Percentiles rank a stretch among this genome's conserved stretches.
These are phyloP conservation scores for Eucidaris tribuloides DNA, from an alignment of 35 echinoderm and acorn worm species.

Conservation along the genomic window DNA sequence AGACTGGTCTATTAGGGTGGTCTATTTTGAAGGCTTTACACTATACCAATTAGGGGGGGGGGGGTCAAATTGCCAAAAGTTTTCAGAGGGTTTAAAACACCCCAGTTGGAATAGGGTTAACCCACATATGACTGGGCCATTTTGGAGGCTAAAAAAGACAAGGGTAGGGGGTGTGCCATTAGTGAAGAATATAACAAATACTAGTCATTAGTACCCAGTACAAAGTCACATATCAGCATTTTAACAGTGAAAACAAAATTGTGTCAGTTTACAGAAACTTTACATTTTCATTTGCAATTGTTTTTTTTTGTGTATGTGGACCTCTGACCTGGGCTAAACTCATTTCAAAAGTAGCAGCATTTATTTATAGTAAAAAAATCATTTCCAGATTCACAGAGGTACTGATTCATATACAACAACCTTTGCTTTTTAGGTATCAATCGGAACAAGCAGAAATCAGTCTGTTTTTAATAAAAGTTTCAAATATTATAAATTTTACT, in stretches of 20 bases:
- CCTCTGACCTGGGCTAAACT: not conserved
- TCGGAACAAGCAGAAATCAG: not conserved
- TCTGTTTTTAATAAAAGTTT: not conserved
- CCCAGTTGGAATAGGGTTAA: no score
- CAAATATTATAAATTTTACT: not conserved
- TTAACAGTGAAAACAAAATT: not conserved
- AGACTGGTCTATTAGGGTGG: no score
- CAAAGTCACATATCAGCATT: not conserved
- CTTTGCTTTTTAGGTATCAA: not conserved
- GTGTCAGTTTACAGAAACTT: not conserved
- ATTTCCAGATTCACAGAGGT: not conserved
- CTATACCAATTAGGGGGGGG: no score
- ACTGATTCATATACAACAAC: not conserved
- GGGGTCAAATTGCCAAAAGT: no score
- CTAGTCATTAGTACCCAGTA: no score
- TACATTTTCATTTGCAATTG: not conserved
- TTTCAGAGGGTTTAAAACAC: no score
- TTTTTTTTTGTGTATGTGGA: not conserved
- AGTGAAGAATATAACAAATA: no score
- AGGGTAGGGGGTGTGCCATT: no score
- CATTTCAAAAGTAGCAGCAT: slow-evolving; percentile 12
- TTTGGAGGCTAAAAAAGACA: no score
- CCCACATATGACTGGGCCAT: no score
- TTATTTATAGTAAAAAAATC: not conserved
- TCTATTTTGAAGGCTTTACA: no score